Base-by-base conservation (phyloP, 2,797 vertebrate species). In the Mionectes olivaceus region DNA sequence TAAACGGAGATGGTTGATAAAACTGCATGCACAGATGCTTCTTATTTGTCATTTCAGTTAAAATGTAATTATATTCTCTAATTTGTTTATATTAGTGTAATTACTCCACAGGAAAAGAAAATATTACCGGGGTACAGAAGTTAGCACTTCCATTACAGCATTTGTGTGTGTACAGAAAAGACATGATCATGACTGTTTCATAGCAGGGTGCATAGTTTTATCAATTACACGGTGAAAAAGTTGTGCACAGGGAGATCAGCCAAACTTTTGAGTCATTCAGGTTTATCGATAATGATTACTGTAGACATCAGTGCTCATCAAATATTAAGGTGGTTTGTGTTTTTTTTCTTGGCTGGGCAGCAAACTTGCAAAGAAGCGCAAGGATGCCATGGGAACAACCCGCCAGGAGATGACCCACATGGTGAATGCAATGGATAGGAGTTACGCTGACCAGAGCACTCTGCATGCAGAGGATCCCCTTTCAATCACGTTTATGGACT, bases 351-450 rank as follows among this genome's bases (percentile, higher is more conserved):
- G 96, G 93, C 92, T 97, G 97, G 97, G 97, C 98, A 99, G 99
- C 98, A 99, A 99, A 97, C 99, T 99, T 92, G 99, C 99, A 5
- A 99, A 99, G 98, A 99, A 99, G 93, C 99, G 99, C 39, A 99
- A 99, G 95, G 99, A 99, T 65, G 99, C 99, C 50, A 99, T 99
- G 77, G 99, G 99, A 43, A 99, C 99, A 39, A 99, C 99, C 0
- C 98, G 99, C 11, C 99, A 99, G 97, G 99, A 99, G 97, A 99
- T 99, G 99, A 99, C 99, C 0, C 99, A 99, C 96, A 99, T 99
- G 99, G 99, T 99, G 94, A 99, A 99, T 6, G 99, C 99, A 2
- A 99, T 99, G 99, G 99, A 99, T 77, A 98, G 99, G 84, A 99
- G 99, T 94, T 99, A 99, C 0, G 99, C 99, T 1, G 99, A 99